Conservation (phyloP, 2,113 vertebrate species). For the Acinonyx jubatus region DNA sequence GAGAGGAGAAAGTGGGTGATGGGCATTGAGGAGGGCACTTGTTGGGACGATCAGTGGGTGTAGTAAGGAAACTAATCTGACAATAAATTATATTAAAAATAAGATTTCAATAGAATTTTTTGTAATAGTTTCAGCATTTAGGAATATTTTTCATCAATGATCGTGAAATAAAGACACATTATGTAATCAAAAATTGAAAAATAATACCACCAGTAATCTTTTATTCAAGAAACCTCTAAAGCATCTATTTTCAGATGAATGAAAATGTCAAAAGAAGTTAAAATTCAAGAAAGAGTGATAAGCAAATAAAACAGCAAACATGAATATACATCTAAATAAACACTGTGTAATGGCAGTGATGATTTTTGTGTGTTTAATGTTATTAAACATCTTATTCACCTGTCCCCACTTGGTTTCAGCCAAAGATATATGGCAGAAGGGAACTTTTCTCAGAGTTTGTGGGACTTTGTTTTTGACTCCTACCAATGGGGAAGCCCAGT, state of each 20-base stretch:
- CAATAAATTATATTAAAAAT: background rate
- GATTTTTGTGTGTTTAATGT: background rate
- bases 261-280: background rate
- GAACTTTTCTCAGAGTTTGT: background rate
- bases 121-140: background rate
- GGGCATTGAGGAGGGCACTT: too few relatives aligned
- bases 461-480: background rate
- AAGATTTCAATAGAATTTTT: background rate
- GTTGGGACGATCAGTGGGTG: too few relatives aligned
- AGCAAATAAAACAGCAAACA: background rate
- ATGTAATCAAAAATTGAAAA: background rate
- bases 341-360: background rate
- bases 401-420: background rate
- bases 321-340: background rate
- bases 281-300: background rate
- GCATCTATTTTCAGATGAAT: background rate
- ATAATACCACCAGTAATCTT: background rate
- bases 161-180: background rate
- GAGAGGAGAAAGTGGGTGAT: too few relatives aligned
- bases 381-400: background rate
- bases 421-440: background rate
- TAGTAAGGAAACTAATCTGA: too few relatives aligned
- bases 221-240: background rate
- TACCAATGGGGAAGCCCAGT: background rate
- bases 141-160: background rate